A percentile compares a stretch with the other conserved stretches of the same genome.
phyloP scores from a whole-genome alignment of 2,113 vertebrate species.

The Tenrec ecaudatus region DNA sequence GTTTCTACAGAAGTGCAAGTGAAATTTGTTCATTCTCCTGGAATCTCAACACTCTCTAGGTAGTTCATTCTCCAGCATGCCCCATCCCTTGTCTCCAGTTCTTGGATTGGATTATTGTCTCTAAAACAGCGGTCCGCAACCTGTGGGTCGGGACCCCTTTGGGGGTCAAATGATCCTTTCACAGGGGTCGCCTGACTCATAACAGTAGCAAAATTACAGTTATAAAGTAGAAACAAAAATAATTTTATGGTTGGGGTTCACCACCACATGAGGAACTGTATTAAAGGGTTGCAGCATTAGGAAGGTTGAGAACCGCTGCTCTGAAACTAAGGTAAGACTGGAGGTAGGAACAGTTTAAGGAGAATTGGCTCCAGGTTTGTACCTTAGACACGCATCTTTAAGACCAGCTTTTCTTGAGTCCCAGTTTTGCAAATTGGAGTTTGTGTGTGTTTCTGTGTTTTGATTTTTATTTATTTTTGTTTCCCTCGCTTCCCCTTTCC shows the following conservation, averaged over 20 bases:
- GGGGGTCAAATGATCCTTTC: too few relatives aligned
- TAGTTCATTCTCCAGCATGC: not conserved
- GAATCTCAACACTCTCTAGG: not conserved
- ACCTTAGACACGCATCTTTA: not conserved
- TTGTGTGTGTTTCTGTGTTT: not conserved
- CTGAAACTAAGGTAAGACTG: not conserved
- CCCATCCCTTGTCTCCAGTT: not conserved
- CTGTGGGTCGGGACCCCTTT: too few relatives aligned
- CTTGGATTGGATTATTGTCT: not conserved
- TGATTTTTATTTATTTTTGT: too few relatives aligned
- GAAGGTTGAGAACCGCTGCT: too few relatives aligned
- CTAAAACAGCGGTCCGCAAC: not conserved
- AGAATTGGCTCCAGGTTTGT: not conserved
- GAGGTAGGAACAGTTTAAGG: not conserved
- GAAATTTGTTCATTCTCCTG: constrained; percentile 45
- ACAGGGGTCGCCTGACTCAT: too few relatives aligned
- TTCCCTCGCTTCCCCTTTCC: too few relatives aligned
- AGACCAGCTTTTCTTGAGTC: not conserved
- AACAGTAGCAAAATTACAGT: too few relatives aligned
- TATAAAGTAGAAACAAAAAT: too few relatives aligned
- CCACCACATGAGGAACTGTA: too few relatives aligned
- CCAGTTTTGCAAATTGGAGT: not conserved
- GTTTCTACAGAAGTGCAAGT: constrained; percentile 59
- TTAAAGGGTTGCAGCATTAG: too few relatives aligned
- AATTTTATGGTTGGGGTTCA: too few relatives aligned